phyloP scores from a whole-genome alignment of 2,113 vertebrate genomes.

The Dipodomys merriami region DNA sequence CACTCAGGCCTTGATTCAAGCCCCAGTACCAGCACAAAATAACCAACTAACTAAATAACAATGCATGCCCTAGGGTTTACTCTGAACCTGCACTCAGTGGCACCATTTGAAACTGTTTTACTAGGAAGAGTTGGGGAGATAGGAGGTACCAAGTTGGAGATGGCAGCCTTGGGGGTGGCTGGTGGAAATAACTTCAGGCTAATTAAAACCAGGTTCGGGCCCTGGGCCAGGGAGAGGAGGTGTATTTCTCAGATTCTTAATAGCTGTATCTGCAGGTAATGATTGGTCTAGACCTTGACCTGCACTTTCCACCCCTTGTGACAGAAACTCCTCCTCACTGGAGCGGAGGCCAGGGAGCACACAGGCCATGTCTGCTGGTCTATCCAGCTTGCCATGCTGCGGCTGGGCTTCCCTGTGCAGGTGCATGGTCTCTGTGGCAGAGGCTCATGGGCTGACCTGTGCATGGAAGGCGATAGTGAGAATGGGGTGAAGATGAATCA shows the following conservation, averaged over 20 bases:
- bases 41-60: background rate
- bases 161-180: background rate
- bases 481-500: background rate
- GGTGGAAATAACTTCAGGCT: too few species aligned
- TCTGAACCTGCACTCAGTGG: background rate
- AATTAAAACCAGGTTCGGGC: background rate
- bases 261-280: background rate
- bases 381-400: background rate
- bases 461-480: background rate
- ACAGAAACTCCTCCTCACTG: background rate
- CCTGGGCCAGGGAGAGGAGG: background rate
- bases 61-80: background rate
- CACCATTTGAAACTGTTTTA: background rate
- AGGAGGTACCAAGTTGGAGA: background rate
- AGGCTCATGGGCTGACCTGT: accelerated
- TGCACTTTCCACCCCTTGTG: background rate
- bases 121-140: accelerated
- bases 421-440: accelerated
- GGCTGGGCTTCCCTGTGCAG: background rate
- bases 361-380: accelerated
- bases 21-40: background rate
- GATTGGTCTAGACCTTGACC: background rate
- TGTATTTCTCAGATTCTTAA: background rate
- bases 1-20: background rate
- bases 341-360: background rate